Conservation (phyloP, 1,140 invertebrate genomes). For the Eulimnadia texana region DNA sequence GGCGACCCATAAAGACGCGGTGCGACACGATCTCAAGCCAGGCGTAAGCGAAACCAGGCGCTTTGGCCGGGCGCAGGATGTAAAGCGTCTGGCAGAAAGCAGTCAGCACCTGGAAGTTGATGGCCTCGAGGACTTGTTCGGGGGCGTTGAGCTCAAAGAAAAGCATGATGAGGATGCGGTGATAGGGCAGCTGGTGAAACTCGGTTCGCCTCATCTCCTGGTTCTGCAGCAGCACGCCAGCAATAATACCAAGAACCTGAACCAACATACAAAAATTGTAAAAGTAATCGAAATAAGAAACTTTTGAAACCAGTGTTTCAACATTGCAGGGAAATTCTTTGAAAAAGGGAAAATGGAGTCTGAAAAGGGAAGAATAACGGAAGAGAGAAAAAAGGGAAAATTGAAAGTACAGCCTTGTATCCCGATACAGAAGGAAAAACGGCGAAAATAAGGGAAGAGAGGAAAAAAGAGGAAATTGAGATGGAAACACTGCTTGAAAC, state of each 20-base stretch:
- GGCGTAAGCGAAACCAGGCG: slow-evolving; percentile 91
- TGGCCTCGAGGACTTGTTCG: slow-evolving; percentile 79
- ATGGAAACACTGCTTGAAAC: no score
- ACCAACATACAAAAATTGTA: slow-evolving; percentile 14
- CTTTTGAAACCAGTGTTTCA: no score
- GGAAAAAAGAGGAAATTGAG: no score
- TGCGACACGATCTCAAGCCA: slow-evolving; percentile 97
- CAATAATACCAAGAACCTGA: slow-evolving; percentile 76
- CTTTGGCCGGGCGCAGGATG: slow-evolving; percentile 80
- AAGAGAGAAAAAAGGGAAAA: no score
- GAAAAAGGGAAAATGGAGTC: no score
- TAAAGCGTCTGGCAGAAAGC: slow-evolving; percentile 85
- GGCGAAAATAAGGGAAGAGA: no score
- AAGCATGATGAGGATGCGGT: slow-evolving; percentile 91
- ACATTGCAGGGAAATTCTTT: no score
- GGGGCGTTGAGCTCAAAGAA: slow-evolving; percentile 90
- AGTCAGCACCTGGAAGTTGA: slow-evolving; percentile 76
- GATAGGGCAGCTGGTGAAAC: slow-evolving; percentile 95
- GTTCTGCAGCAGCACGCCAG: slow-evolving; percentile 85
- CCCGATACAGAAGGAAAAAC: no score
- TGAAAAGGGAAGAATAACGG: no score
- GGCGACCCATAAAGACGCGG: slow-evolving; percentile 84
- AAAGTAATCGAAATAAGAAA: background rate
- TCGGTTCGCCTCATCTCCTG: slow-evolving; percentile 70
- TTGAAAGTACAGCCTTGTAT: no score